A percentile compares a stretch with the other conserved stretches of the same genome.
These are phyloP conservation scores for Agrotis exclamationis DNA, from an alignment of 2,888 invertebrate genomes.

Conservation along the genomic window DNA sequence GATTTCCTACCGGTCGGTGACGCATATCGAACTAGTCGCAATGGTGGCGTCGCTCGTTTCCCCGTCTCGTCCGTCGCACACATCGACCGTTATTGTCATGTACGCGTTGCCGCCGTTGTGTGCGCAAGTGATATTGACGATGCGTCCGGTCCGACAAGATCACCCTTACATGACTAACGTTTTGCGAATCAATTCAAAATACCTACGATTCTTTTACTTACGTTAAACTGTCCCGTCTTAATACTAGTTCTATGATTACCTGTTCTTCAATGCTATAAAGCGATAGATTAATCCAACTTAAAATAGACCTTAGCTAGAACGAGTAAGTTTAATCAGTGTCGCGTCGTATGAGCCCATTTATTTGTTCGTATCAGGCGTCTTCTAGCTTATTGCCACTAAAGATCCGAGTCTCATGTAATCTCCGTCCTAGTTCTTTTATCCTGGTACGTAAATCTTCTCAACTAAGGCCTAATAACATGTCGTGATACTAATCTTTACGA, in stretches of 20 bases:
- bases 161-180: neutral
- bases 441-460: slow-evolving; percentile 51
- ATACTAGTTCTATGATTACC: neutral
- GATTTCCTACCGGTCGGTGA: slow-evolving; percentile 60
- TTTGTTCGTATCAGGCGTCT: slow-evolving; percentile 42
- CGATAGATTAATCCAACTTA: slow-evolving; percentile 25
- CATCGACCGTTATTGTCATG: slow-evolving; percentile 10
- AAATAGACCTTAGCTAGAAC: slow-evolving; percentile 18
- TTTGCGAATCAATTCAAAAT: neutral
- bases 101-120: slow-evolving; percentile 26
- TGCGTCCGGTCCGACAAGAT: neutral
- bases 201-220: neutral
- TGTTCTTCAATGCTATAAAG: slow-evolving; percentile 7
- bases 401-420: slow-evolving; percentile 46
- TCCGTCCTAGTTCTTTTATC: slow-evolving; percentile 42
- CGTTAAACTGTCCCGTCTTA: neutral
- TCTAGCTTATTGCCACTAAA: slow-evolving; percentile 56
- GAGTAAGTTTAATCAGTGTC: slow-evolving; percentile 43
- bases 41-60: slow-evolving; percentile 34
- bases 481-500: slow-evolving; percentile 46
- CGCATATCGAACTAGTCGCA: slow-evolving; percentile 59
- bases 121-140: slow-evolving; percentile 22
- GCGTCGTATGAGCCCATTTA: slow-evolving; percentile 44
- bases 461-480: slow-evolving; percentile 47
- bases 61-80: slow-evolving; percentile 25